Conservation (phyloP, 1,140 invertebrate species). For the Drosophila ercepeae region DNA sequence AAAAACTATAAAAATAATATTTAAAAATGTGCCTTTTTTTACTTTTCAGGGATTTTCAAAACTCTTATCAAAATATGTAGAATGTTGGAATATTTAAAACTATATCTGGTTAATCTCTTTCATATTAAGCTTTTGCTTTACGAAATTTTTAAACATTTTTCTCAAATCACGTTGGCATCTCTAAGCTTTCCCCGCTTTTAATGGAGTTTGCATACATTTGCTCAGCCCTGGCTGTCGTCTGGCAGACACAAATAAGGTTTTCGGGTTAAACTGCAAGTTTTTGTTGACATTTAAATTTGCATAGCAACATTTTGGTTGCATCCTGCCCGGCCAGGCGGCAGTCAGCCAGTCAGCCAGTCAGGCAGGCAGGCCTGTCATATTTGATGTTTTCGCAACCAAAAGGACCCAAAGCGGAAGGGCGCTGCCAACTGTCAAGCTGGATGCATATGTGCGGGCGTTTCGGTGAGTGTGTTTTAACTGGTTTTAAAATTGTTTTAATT, state of each 20-base stretch:
- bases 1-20: neutral
- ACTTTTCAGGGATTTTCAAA: no score
- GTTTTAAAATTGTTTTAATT: constrained; percentile 82
- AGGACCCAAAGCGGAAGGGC: constrained; percentile 56
- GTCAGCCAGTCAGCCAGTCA: constrained; percentile 11
- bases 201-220: constrained; percentile 49
- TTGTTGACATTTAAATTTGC: constrained; percentile 82
- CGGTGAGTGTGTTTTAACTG: constrained; percentile 65
- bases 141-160: neutral
- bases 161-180: constrained; percentile 21
- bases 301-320: constrained; percentile 68
- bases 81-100: no score
- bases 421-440: constrained; percentile 49
- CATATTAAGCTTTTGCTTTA: no score
- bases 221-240: constrained; percentile 32
- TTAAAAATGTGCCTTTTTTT: neutral
- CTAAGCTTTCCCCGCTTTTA: constrained; percentile 16
- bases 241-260: constrained; percentile 67
- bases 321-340: neutral
- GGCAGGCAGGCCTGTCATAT: constrained; percentile 61
- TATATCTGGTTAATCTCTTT: neutral
- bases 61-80: no score
- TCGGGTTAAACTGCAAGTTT: constrained; percentile 79
- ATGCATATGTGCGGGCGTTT: constrained; percentile 10
- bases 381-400: constrained; percentile 69